Evolutionary conservation across 1,140 invertebrate genomes (phyloP).

Genomic region (Zaprionus camerounensis): DNA sequence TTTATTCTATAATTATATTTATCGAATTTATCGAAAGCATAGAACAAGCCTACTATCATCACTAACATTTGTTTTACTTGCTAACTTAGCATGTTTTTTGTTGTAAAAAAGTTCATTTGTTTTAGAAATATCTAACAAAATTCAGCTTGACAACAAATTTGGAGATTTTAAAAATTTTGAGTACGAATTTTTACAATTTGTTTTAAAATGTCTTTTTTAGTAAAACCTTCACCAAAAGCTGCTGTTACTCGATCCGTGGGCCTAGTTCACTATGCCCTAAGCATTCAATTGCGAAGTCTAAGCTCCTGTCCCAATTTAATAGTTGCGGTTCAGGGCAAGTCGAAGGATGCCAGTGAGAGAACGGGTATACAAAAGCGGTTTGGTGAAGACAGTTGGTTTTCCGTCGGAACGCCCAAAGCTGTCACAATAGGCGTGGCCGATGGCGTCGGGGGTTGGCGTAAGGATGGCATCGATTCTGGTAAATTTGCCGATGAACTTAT

Average conservation of each 20-base stretch:
- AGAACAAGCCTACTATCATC: too few relatives aligned
- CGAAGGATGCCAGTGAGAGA: conserved; percentile 13
- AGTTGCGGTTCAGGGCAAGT: conserved; percentile 53
- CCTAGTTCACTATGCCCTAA: not conserved
- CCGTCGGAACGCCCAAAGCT: conserved; percentile 49
- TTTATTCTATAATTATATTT: too few relatives aligned
- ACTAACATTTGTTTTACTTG: too few relatives aligned
- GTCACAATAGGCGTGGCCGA: conserved; percentile 66
- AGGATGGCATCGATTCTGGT: conserved; percentile 57
- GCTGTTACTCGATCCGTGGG: not conserved
- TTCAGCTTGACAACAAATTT: not conserved
- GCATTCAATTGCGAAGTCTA: not conserved
- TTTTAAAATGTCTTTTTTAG: not conserved
- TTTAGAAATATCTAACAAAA: not conserved
- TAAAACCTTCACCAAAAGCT: not conserved
- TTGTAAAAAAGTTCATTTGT: too few relatives aligned
- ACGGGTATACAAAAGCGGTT: conserved; percentile 16
- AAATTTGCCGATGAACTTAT: conserved; percentile 61
- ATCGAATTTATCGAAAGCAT: too few relatives aligned
- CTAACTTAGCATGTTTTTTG: too few relatives aligned
- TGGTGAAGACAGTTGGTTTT: conserved; percentile 67
- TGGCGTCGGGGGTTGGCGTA: conserved; percentile 62
- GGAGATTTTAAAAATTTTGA: not conserved
- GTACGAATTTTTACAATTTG: not conserved
- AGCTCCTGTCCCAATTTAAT: conserved; percentile 41